Base-by-base conservation (phyloP, 1,140 invertebrate species). In the Melanaphis sacchari region DNA sequence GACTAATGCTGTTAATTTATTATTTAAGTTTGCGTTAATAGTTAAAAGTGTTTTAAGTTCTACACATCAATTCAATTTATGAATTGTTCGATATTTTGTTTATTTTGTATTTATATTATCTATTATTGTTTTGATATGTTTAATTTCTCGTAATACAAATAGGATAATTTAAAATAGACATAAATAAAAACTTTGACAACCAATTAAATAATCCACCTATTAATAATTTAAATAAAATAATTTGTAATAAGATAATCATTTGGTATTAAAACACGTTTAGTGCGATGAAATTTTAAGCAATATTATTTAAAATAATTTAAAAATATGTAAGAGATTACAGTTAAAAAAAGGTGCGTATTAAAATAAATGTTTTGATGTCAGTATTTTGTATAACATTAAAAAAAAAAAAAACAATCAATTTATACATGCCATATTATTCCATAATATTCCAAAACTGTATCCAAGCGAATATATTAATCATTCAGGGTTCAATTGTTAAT, bases 331-430 rank as follows among this genome's bases (percentile, higher is more conserved):
- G 31, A 76, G n/a, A n/a, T n/a, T n/a, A 21, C n/a, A 76, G 31
- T 76, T 76, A n/a, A n/a, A 31, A 66, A 31, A 76, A 11, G 59
- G 18, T 76, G 36, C 5, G 59, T n/a, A 36, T 66, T n/a, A 31
- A 66, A 66, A n/a, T n/a, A n/a, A 66, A 66, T n/a, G 31, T 36
- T 76, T n/a, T 15, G n/a, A n/a, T 76, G 31, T 76, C 59, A n/a
- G 59, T 76, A 31, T 76, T 49, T 49, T 76, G 59, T 76, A 76
- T n/a, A 5, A 15, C n/a, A n/a, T 36, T n/a, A 76, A 76, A 76
- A 76, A 76, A 76, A 66, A 66, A n/a, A 36, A n/a, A 66, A 66
- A 26, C 59, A 76, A 76, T 76, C 59, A 76, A 76, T 76, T 76
- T 76, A 21, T n/a, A 76, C 59, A 76, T 76, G 31, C 59, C 4